Evolutionary conservation across 2,113 vertebrate species (phyloP), one percentile per base, ranked within the genome.

Genomic region (Sitta europaea): DNA sequence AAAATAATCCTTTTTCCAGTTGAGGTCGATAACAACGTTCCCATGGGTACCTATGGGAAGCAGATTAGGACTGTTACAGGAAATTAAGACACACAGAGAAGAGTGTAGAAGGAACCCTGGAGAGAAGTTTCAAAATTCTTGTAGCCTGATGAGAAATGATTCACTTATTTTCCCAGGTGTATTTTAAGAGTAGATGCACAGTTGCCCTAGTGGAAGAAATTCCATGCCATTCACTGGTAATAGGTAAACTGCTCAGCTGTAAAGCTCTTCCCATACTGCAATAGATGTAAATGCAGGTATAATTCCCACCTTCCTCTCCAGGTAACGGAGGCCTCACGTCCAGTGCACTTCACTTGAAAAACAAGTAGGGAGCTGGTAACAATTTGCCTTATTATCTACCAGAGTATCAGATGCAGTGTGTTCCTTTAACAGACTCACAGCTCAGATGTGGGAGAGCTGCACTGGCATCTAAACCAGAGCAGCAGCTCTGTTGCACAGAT

Each of bases 1-100:
- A 79, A 86, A 86, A 76, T 31, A 94, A 88, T 86, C 53, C 63
- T 88, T 88, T 86, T 94, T 95, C 82, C 90, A 90, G 88, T 90
- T 78, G 93, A 94, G 83, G 79, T 93, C 48, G 11, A 94, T 96
- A 94, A 63, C 93, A 88, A 94, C 68, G 72, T 55, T 93, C 90
- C 90, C 93, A 48, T 35, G 93, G 85, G 94, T 77, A 90, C 42
- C 72, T 33, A 58, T 58, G 72, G 75, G 65, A 93, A 95, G 72
- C 1, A 0, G 68, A 86, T 94, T 86, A 94, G 76, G 79, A 31
- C 68, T 74, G 86, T 65, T 92, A 90, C 51, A 84, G 96, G 90
- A 96, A 97, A 97, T 95, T 63, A 86, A 74, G 92, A 92, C 2
- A 21, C 85, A 75, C 0, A 0, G 27, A 78, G 72, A 71, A 83